A percentile compares a stretch with the other conserved stretches of the same genome.
phyloP scores from a whole-genome alignment of 1,140 invertebrate genomes.

The Drosophila paulistorum region DNA sequence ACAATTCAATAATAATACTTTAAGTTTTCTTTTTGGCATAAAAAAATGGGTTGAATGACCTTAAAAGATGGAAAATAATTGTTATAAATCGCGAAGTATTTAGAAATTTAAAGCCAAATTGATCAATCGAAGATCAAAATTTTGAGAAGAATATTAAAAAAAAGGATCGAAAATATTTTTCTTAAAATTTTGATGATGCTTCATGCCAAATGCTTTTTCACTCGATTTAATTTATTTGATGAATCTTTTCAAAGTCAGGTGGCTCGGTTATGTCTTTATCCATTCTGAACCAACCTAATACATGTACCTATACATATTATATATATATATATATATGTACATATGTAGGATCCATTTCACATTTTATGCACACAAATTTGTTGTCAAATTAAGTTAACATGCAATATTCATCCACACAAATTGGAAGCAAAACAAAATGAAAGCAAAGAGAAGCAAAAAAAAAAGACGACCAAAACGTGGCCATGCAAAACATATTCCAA shows the following conservation, averaged over 20 bases:
- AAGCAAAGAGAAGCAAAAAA: not conserved
- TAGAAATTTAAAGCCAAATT: no score
- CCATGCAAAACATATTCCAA: constrained; percentile 46
- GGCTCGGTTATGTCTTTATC: not conserved
- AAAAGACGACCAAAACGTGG: constrained; percentile 5
- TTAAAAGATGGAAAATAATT: no score
- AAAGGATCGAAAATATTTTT: no score
- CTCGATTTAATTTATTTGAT: not conserved
- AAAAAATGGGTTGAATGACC: no score
- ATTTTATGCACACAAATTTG: constrained; percentile 18
- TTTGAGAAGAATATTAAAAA: no score
- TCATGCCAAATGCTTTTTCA: no score
- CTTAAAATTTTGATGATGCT: no score
- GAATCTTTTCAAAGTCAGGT: not conserved
- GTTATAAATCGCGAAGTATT: no score
- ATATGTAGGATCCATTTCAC: constrained; percentile 55
- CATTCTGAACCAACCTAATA: not conserved
- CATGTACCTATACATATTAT: constrained; percentile 12
- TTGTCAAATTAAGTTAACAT: constrained; percentile 46
- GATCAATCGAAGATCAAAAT: no score
- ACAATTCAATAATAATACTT: not conserved
- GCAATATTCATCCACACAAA: constrained; percentile 17
- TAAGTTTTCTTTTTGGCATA: no score
- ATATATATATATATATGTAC: constrained; percentile 22
- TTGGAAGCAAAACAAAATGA: constrained; percentile 31